Base-by-base conservation (phyloP, 2,888 invertebrate genomes). In the Eremobia ochroleuca region DNA sequence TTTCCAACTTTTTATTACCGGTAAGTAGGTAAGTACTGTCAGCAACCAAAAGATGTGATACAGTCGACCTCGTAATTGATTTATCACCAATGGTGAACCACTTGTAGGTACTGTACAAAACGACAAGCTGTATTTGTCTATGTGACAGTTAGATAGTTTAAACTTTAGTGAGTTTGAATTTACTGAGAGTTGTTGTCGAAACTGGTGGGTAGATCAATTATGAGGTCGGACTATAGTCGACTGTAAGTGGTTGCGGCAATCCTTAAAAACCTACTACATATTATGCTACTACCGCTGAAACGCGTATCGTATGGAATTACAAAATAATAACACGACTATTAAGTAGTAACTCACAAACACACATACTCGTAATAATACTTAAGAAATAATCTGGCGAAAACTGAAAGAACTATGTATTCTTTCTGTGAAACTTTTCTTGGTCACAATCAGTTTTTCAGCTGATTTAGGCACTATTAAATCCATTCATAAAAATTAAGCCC, bases 311-410 rank as follows among this genome's bases (percentile, higher is more conserved):
- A 90, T 92, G 92, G 92, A 93, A 92, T 89, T 92, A 91, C 93
- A 91, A 93, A 94, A 94, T 94, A 94, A 94, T 94, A 94, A 94
- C 18, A 43, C 43, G 43, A 4, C 43, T 15, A 1, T 0, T 40
- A 40, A 11, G 46, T 46, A 21, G 18, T 52, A 25, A 25, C 18
- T 59, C 58, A 18, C 18, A 59, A 28, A 43, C 37, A 37, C 9
- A 9, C 9, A 37, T 2, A 59, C 2, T 31, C 1, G 3, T 31
- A 6, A 28, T 6, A n/a, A 55, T 55, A n/a, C n/a, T n/a, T n/a
- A 2, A 28, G 15, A 28, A 58, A 15, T 6, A 15, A 28, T 15
- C 4, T 5, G 28, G 28, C 13, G 13, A 58, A 13, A 62, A n/a
- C 11, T 52, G 11, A 52, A 52, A 52, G 11, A 11, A n/a, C 25